Conservation (phyloP, 2,888 invertebrate genomes). For the Diarsia rubi region DNA sequence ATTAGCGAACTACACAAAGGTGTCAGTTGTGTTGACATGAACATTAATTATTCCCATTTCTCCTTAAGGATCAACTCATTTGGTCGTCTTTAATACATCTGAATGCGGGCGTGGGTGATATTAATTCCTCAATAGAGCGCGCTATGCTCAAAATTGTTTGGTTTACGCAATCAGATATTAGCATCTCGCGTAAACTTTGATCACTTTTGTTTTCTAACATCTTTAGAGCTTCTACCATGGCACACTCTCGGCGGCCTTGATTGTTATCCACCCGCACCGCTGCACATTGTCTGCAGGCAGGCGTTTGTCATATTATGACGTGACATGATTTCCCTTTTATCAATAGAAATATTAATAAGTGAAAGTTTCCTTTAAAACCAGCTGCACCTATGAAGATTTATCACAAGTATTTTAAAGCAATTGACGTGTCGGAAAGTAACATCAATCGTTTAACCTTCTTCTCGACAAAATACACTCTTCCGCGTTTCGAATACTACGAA, state of each 20-base stretch:
- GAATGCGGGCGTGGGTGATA: constrained; percentile 67
- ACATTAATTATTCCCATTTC: constrained; percentile 66
- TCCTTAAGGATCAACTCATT: constrained; percentile 43
- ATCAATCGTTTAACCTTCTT: constrained; percentile 77
- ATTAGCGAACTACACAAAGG: constrained; percentile 58
- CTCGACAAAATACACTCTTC: constrained; percentile 74
- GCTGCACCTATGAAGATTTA: constrained; percentile 71
- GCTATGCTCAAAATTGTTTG: constrained; percentile 50
- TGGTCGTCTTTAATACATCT: constrained; percentile 55
- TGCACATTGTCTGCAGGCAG: constrained; percentile 81
- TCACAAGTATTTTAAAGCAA: constrained; percentile 67
- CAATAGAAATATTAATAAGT: constrained; percentile 82
- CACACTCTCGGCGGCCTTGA: constrained; percentile 79
- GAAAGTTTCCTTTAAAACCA: constrained; percentile 77
- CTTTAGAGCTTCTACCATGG: constrained; percentile 71
- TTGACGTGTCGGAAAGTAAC: constrained; percentile 74
- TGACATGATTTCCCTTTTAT: constrained; percentile 86
- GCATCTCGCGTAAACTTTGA: constrained; percentile 80
- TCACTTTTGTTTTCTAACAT: constrained; percentile 87
- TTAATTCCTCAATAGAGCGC: constrained; percentile 51
- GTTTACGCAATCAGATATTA: constrained; percentile 74
- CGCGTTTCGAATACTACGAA: constrained; percentile 72
- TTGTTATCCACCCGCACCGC: constrained; percentile 78
- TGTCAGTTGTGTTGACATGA: constrained; percentile 59
- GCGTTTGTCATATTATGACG: constrained; percentile 78